These are phyloP conservation scores for Helicoverpa assulta DNA, from an alignment of 2,888 invertebrate species.

Conservation along the genomic window DNA sequence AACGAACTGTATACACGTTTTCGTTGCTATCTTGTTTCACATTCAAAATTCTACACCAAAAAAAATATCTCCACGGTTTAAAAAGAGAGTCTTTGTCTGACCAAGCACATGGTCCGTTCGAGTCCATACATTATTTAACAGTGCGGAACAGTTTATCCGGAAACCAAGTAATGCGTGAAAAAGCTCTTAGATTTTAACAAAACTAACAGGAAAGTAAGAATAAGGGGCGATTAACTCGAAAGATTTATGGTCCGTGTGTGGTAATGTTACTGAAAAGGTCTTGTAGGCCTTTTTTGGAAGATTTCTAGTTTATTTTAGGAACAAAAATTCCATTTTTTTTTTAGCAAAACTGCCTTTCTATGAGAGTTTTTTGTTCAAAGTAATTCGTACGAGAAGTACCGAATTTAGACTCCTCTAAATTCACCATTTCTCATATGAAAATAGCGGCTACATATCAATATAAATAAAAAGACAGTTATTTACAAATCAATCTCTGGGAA, in stretches of 20 bases:
- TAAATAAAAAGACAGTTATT: too few species aligned
- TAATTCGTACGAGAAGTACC: too few species aligned
- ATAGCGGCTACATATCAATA: too few species aligned
- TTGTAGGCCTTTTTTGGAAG: not conserved
- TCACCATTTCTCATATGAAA: too few species aligned
- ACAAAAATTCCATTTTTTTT: not conserved
- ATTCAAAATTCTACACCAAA: not conserved
- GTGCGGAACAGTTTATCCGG: not conserved
- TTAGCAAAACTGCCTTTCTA: not conserved
- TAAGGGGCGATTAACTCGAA: slow-evolving; percentile 5
- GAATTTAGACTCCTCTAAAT: too few species aligned
- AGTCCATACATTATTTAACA: slow-evolving; percentile 7
- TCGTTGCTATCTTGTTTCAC: too few species aligned
- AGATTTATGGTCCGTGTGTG: slow-evolving; percentile 11
- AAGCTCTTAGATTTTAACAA: slow-evolving; percentile 35
- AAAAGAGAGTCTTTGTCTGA: not conserved
- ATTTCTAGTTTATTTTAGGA: not conserved
- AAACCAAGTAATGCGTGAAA: slow-evolving; percentile 21
- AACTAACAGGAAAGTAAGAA: slow-evolving; percentile 13
- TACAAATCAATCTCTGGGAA: too few species aligned
- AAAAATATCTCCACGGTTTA: not conserved
- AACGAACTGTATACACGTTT: too few species aligned
- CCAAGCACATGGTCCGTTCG: not conserved
- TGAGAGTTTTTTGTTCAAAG: too few species aligned
- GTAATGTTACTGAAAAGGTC: not conserved